A percentile compares a stretch with the other conserved stretches of the same genome.
These are phyloP conservation scores for Halocynthia roretzi DNA, from an alignment of 23 tunicate genomes.

Conservation along the genomic window DNA sequence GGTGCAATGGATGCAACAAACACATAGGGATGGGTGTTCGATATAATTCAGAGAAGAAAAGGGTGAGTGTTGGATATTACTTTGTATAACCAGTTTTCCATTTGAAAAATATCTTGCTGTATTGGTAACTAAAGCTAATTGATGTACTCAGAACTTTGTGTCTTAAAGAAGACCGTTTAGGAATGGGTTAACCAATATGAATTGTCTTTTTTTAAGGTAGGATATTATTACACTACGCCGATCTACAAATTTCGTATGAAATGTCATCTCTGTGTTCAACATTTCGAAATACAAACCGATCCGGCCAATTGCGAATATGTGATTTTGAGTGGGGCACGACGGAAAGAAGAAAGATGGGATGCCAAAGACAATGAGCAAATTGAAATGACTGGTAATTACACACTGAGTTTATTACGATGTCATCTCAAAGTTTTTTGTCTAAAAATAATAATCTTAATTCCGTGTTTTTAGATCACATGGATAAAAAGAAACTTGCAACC, in stretches of 20 bases:
- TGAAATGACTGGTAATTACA: conserved; percentile 68
- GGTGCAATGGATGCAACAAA: conserved; percentile 90
- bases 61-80: conserved; percentile 8
- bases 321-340: conserved; percentile 75
- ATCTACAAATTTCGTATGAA: conserved; percentile 93
- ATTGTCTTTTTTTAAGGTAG: conserved; percentile 38
- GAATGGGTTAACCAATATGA: background rate
- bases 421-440: background rate
- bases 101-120: too few species aligned
- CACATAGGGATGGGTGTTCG: conserved; percentile 97
- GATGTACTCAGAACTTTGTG: too few species aligned
- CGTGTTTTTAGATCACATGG: conserved; percentile 36
- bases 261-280: conserved; percentile 87
- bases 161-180: too few species aligned
- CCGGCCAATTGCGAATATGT: conserved; percentile 95
- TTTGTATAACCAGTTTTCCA: too few species aligned
- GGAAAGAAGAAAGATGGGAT: conserved; percentile 93
- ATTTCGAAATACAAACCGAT: conserved; percentile 94
- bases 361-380: conserved; percentile 91
- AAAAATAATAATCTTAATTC: too few species aligned
- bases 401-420: background rate
- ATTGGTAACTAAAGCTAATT: too few species aligned
- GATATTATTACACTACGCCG: conserved; percentile 79
- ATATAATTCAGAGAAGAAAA: conserved; percentile 92
- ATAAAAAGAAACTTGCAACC: conserved; percentile 62